phyloP scores from a whole-genome alignment of 2,113 vertebrate species.

The Ivindomyrus marchei region DNA sequence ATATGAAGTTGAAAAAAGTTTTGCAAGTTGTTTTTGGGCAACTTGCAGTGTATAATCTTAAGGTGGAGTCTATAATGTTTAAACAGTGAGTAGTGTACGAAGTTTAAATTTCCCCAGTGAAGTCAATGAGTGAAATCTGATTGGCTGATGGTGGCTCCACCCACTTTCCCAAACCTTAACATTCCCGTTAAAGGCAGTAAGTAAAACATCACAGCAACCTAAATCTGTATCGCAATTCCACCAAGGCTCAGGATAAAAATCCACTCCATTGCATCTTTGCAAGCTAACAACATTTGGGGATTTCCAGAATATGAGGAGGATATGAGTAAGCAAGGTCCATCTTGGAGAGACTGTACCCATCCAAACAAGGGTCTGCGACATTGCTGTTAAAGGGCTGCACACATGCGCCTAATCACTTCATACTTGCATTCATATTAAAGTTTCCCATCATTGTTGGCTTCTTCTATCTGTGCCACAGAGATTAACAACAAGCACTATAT shows the following conservation, averaged over 20 bases:
- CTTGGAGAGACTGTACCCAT: not conserved
- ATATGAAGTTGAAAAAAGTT: not conserved
- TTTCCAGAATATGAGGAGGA: not conserved
- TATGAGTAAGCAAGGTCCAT: conserved; percentile 18
- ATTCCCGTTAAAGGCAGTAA: too few species aligned
- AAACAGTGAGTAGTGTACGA: not conserved
- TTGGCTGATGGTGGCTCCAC: not conserved
- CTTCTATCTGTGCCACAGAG: not conserved
- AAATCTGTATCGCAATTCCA: not conserved
- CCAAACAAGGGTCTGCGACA: not conserved
- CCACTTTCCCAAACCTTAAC: not conserved
- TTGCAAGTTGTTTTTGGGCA: not conserved
- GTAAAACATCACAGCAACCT: not conserved
- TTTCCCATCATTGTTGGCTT: not conserved
- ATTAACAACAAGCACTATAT: not conserved
- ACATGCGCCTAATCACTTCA: not conserved
- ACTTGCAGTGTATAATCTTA: not conserved
- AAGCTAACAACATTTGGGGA: not conserved
- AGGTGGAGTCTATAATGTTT: not conserved
- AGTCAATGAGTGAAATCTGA: not conserved
- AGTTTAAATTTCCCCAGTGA: not conserved
- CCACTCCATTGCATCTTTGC: not conserved
- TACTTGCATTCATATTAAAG: not conserved
- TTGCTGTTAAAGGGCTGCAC: not conserved
- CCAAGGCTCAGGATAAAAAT: not conserved